Conservation (phyloP, 1,140 invertebrate genomes). For the Drosophila ambigua region DNA sequence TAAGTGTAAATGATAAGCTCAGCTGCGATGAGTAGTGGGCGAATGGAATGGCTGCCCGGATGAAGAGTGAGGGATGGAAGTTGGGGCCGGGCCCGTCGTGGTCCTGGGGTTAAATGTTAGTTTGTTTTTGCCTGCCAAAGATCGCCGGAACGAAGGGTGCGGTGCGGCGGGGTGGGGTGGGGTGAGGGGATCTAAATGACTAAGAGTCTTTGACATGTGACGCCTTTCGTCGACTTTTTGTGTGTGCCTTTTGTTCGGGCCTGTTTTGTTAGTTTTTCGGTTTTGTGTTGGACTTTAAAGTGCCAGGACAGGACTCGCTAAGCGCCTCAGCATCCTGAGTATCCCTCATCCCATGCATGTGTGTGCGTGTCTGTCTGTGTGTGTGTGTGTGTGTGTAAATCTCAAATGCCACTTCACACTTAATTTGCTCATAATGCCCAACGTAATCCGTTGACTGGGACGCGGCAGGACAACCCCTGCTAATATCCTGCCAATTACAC, state of each 20-base stretch:
- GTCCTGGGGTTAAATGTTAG: constrained; percentile 67
- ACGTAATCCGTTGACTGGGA: constrained; percentile 63
- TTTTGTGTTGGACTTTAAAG: constrained; percentile 43
- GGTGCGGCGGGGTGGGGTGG: no score
- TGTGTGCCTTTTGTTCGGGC: constrained; percentile 46
- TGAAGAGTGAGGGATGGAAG: background rate
- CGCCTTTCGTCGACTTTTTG: constrained; percentile 69
- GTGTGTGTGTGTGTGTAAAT: constrained; percentile 46
- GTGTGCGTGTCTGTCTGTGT: constrained; percentile 12
- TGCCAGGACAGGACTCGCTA: constrained; percentile 33
- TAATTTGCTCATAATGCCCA: constrained; percentile 80
- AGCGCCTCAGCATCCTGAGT: constrained; percentile 26
- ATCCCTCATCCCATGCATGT: constrained; percentile 10
- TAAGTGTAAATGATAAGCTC: constrained; percentile 80
- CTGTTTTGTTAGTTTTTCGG: constrained; percentile 35
- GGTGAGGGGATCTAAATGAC: constrained; percentile 13
- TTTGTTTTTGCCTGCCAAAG: constrained; percentile 53
- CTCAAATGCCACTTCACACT: constrained; percentile 81
- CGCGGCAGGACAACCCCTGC: constrained; percentile 38
- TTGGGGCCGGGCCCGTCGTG: no score
- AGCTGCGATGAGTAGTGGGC: constrained; percentile 17
- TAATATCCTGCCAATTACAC: constrained; percentile 78
- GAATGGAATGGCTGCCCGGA: background rate
- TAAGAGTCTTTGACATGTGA: constrained; percentile 69
- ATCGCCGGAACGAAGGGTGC: background rate